phyloP scores from a whole-genome alignment of 2,113 vertebrate genomes.

The Triplophysa rosa region DNA sequence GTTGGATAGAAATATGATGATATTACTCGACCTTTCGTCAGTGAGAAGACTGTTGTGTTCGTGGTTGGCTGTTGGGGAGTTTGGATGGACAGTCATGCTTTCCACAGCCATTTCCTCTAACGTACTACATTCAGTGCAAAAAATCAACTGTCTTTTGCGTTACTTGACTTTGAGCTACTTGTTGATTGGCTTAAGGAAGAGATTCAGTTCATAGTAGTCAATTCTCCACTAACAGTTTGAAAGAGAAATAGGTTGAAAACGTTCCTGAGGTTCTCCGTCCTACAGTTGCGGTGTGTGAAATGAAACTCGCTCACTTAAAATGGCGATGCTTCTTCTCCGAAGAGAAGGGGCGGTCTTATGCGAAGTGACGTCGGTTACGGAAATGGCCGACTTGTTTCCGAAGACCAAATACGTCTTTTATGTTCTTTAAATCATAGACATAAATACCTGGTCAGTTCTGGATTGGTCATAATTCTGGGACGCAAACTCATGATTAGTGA shows the following conservation, averaged over 20 bases:
- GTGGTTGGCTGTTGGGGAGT: constrained; percentile 86
- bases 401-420: neutral
- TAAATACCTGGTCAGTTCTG: too few species aligned
- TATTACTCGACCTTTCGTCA: constrained; percentile 92
- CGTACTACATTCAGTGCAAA: constrained; percentile 79
- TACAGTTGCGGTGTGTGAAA: constrained; percentile 80
- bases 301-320: constrained; percentile 81
- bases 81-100: constrained; percentile 90
- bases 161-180: constrained; percentile 82
- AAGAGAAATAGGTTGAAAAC: constrained; percentile 79
- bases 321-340: constrained; percentile 74
- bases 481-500: too few species aligned
- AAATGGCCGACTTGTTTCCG: constrained; percentile 26
- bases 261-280: constrained; percentile 81
- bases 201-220: constrained; percentile 81
- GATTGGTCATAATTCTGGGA: too few species aligned
- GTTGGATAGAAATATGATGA: constrained; percentile 82
- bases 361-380: constrained; percentile 55
- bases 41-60: constrained; percentile 87
- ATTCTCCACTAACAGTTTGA: constrained; percentile 79
- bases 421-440: too few species aligned
- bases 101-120: constrained; percentile 89
- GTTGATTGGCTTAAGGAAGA: constrained; percentile 76
- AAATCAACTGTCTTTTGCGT: constrained; percentile 82
- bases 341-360: constrained; percentile 56